Evolutionary conservation across 2,888 invertebrate species (phyloP).

Genomic region (Tillus elongatus): DNA sequence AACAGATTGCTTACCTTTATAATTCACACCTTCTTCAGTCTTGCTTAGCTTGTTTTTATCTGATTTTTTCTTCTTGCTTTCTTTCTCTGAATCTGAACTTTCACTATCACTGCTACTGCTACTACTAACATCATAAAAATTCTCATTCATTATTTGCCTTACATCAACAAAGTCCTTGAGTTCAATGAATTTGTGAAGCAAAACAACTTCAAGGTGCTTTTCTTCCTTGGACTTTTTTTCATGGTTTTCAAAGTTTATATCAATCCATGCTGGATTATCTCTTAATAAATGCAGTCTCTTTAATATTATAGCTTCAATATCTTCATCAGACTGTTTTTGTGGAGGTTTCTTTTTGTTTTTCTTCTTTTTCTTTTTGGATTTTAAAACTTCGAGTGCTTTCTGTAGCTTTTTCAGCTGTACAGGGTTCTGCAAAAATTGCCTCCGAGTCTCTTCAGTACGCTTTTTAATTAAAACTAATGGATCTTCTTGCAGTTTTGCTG

Average conservation of each 20-base stretch:
- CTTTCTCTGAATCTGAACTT: constrained; percentile 4
- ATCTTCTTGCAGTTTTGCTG: constrained; percentile 86
- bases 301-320: constrained; percentile 29
- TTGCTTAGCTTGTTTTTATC: too few species aligned
- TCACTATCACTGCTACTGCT: not conserved
- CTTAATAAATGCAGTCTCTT: constrained; percentile 35
- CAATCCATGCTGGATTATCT: too few species aligned
- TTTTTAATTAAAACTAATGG: constrained; percentile 84
- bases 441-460: constrained; percentile 78
- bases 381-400: constrained; percentile 58
- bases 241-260: too few species aligned
- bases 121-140: constrained; percentile 36
- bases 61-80: too few species aligned
- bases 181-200: constrained; percentile 62
- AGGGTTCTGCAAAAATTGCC: constrained; percentile 82
- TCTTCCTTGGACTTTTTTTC: constrained; percentile 42
- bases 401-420: constrained; percentile 80
- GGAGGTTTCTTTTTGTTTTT: constrained; percentile 34
- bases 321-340: constrained; percentile 15
- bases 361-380: constrained; percentile 46
- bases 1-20: too few species aligned
- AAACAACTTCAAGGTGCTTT: constrained; percentile 54
- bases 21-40: too few species aligned
- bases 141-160: constrained; percentile 38
- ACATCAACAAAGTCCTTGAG: constrained; percentile 47